Evolutionary conservation across 1,140 invertebrate species (phyloP).

Genomic region (Drosophila serrata): DNA sequence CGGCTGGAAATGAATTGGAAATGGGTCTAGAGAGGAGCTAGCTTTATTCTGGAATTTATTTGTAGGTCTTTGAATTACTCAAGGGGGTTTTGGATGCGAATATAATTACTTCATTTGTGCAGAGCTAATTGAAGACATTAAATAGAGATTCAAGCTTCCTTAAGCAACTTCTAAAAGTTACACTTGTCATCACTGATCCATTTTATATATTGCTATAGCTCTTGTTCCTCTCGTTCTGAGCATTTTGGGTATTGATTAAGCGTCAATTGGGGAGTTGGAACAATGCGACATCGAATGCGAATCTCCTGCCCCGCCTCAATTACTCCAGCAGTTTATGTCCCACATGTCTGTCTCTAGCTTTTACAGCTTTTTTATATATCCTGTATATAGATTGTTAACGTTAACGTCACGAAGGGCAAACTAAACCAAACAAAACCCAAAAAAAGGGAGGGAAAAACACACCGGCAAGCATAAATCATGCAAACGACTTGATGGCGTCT

Average conservation of each 20-base stretch:
- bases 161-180: neutral
- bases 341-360: constrained; percentile 52
- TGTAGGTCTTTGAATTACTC: neutral
- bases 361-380: constrained; percentile 70
- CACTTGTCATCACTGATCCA: neutral
- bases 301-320: constrained; percentile 55
- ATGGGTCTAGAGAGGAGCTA: neutral
- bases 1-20: neutral
- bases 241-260: constrained; percentile 80
- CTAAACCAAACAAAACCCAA: constrained; percentile 21
- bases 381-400: constrained; percentile 55
- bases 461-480: constrained; percentile 65
- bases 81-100: neutral
- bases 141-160: no score
- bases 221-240: constrained; percentile 33
- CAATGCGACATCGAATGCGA: constrained; percentile 11
- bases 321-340: constrained; percentile 72
- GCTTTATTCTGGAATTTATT: neutral
- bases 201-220: constrained; percentile 11
- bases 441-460: neutral
- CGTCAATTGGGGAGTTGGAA: constrained; percentile 43
- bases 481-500: constrained; percentile 73
- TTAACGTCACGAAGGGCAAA: constrained; percentile 54
- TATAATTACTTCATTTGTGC: neutral
- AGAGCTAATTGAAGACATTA: neutral